Evolutionary conservation across 2,113 vertebrate species (phyloP), one percentile per base, ranked within the genome.

Genomic region (Cebidichthys violaceus): DNA sequence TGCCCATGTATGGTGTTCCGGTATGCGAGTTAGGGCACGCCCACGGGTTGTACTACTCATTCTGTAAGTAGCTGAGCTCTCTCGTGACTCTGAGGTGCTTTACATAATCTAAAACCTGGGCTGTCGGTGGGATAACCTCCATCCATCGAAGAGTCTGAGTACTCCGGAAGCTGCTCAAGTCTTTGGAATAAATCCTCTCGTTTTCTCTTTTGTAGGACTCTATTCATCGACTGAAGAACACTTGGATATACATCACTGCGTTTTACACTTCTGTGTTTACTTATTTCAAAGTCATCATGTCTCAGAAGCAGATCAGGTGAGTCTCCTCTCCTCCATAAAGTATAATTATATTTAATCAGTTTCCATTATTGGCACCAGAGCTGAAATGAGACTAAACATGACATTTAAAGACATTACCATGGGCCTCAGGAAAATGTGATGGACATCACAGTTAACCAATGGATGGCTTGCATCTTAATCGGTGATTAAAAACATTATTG

Each of bases 271-370:
- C 37, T 64, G 2, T 77, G 45, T 39, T 59, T 33, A 60, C 41
- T 37, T 54, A 35, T 24, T 75, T 57, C 10, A 85, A 87, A 87
- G 17, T 83, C 85, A 93, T 64, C 67, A 96, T 96, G 96, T 91
- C 96, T 90, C 95, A 96, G 83, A 94, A 96, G 64, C 94, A 95
- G 31, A 95, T 96, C 69, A 96, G 95, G 95, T 95, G 64, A 77
- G 86, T 66, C 2, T 50, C 13, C 1, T 33, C 8, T 59, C 59
- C 24, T 55, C 3, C n/a, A 22, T 24, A 1, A 18, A 7, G 2
- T 62, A 17, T 9, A 4, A 4, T 22, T 27, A 5, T 59, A 29
- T 29, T 14, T 14, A 59, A 59, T 29, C 5, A 15, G 13, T 13
- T 33, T 27, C 6, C 37, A 15, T 27, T 41, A 24, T 4, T 35